A percentile compares a stretch with the other conserved stretches of the same genome.
Evolutionary conservation across 1,140 invertebrate genomes (phyloP).

Genomic region (Meloidogyne exigua): DNA sequence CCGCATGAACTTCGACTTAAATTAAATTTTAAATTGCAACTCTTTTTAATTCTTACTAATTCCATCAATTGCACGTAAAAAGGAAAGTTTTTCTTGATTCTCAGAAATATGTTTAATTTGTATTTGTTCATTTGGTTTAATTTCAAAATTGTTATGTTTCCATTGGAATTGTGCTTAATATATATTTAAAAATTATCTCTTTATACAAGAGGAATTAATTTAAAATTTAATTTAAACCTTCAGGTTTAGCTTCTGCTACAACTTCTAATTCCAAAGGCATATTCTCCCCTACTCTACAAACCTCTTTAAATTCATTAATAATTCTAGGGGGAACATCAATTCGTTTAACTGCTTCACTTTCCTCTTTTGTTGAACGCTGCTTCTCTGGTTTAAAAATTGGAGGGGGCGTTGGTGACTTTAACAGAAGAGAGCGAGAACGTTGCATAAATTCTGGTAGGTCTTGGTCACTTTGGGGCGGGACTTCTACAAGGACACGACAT

Average conservation of each 20-base stretch:
- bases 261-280: conserved; percentile 48
- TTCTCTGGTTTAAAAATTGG: conserved; percentile 22
- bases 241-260: conserved; percentile 51
- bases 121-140: conserved; percentile 45
- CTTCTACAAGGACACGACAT: conserved; percentile 41
- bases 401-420: background rate
- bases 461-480: conserved; percentile 23
- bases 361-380: background rate
- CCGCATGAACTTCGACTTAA: conserved; percentile 51
- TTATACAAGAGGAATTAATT: too few species aligned
- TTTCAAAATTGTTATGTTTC: conserved; percentile 57
- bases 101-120: conserved; percentile 41
- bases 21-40: background rate
- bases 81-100: conserved; percentile 41
- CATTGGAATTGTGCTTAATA: conserved; percentile 48
- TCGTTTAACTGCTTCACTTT: conserved; percentile 14
- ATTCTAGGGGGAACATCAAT: conserved; percentile 52
- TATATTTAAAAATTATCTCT: too few species aligned
- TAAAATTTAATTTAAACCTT: conserved; percentile 23
- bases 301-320: conserved; percentile 31
- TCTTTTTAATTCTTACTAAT: conserved; percentile 5
- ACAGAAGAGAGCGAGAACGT: background rate
- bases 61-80: conserved; percentile 47
- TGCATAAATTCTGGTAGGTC: conserved; percentile 27
- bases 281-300: conserved; percentile 35